Conservation (phyloP, 2,888 invertebrate genomes). For the Priocnemis perturbator region DNA sequence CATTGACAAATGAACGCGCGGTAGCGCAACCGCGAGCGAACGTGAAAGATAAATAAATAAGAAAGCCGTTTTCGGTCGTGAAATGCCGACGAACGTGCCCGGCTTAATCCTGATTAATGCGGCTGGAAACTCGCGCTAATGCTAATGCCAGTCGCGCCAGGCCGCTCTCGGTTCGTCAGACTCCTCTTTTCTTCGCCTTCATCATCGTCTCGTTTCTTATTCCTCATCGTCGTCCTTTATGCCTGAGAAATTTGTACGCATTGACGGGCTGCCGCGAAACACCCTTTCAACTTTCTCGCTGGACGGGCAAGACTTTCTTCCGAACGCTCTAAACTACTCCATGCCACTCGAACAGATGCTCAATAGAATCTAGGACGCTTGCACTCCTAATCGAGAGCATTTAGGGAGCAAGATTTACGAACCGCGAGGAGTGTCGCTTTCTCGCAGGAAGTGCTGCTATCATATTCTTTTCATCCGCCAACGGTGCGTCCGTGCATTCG, state of each 20-base stretch:
- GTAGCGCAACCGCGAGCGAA: constrained; percentile 43
- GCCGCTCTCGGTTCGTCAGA: constrained; percentile 39
- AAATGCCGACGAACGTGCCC: constrained; percentile 58
- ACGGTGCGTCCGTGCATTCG: no score
- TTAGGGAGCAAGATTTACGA: no score
- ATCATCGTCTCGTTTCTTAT: constrained; percentile 8
- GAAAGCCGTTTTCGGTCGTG: constrained; percentile 49
- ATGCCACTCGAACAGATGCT: no score
- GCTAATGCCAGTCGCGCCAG: constrained; percentile 62
- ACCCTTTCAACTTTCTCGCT: background rate
- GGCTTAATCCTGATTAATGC: constrained; percentile 74
- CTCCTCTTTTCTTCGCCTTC: constrained; percentile 21
- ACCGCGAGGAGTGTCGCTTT: no score
- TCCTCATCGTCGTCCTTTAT: no score
- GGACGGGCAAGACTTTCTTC: constrained; percentile 7
- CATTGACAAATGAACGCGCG: constrained; percentile 53
- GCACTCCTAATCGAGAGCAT: no score
- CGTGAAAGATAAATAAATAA: constrained; percentile 39
- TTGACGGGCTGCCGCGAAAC: background rate
- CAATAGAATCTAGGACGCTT: no score
- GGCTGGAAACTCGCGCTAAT: constrained; percentile 69
- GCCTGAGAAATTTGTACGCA: no score
- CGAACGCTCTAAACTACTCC: no score
- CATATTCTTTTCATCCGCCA: no score
- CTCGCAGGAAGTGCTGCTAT: no score